Evolutionary conservation across 1,140 invertebrate species (phyloP), one percentile per base, ranked within the genome.

Genomic region (Hestina assimilis): DNA sequence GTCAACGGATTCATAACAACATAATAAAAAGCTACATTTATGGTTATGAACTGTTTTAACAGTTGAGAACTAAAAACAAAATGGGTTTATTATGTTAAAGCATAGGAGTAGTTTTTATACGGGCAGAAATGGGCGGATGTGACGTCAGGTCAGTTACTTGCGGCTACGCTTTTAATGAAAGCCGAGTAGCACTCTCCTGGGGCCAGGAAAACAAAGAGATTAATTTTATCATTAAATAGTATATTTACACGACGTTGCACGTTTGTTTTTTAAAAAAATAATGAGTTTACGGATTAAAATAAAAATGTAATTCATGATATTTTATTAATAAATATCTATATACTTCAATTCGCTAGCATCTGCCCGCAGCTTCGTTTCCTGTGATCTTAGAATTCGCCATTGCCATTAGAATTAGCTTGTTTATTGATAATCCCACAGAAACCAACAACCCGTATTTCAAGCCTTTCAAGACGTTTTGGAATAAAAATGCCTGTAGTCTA

Each of bases 101-200:
- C 17, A 38, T 26, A 12, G 35, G 23, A 42, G 29, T 12, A 29
- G 52, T 62, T 56, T 60, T 56, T 52, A 38, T 46, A 42, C 48
- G 55, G 14, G 43, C 14, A 15, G 43, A 40, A 56, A 67, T 66
- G 64, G 60, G 26, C 63, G 69, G 69, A 72, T 66, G 62, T 69
- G 63, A 69, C 63, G 58, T 55, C 57, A 61, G 53, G 21, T 51
- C 51, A 38, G 56, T 46, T 52, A 47, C 29, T 54, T 41, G 52
- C 55, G 54, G 62, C 51, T 54, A 60, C 51, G 69, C 69, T 72
- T 72, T 72, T 72, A 72, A 72, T 72, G 69, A 72, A 72, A 72
- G 60, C 58, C 62, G 66, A 72, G 66, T 66, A 69, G 55, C 66
- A 66, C 66, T 69, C 64, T 59, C 56, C 29, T 33, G 28, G 41